Conservation (phyloP, 2,797 vertebrate species). For the Pampus argenteus region DNA sequence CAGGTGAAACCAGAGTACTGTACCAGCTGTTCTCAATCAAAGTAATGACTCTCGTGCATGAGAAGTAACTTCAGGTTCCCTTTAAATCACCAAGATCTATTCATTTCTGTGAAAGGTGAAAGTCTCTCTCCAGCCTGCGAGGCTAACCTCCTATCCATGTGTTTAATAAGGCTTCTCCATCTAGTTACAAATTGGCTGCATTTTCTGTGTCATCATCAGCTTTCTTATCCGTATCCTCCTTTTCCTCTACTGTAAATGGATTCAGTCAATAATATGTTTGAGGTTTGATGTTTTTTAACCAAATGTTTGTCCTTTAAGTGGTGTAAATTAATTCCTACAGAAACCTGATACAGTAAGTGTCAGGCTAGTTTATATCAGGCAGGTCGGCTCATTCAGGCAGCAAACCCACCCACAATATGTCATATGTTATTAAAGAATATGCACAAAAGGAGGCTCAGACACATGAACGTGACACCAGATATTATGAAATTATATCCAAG, state of each 20-base stretch:
- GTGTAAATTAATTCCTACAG: constrained; percentile 21
- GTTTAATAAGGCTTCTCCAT: neutral
- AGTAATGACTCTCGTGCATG: constrained; percentile 50
- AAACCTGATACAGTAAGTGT: constrained; percentile 25
- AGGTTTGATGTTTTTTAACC: neutral
- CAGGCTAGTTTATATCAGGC: constrained; percentile 9
- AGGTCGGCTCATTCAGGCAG: neutral
- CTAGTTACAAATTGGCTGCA: neutral
- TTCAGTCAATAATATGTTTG: constrained; percentile 12
- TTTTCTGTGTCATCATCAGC: constrained; percentile 4
- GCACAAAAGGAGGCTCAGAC: neutral
- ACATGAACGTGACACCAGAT: neutral
- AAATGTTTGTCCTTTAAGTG: neutral
- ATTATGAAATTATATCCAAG: too few species aligned
- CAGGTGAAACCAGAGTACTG: constrained; percentile 6
- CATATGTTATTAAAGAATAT: constrained; percentile 16
- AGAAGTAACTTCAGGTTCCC: constrained; percentile 11
- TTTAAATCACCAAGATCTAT: constrained; percentile 30
- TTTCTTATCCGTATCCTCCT: neutral
- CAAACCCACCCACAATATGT: neutral
- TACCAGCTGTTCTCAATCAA: constrained; percentile 64
- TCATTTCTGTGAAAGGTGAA: neutral
- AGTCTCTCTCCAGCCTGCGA: neutral
- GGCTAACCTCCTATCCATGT: neutral
- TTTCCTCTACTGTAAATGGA: neutral